Evolutionary conservation across 2,888 invertebrate genomes (phyloP).

Genomic region (Diarsia brunnea): DNA sequence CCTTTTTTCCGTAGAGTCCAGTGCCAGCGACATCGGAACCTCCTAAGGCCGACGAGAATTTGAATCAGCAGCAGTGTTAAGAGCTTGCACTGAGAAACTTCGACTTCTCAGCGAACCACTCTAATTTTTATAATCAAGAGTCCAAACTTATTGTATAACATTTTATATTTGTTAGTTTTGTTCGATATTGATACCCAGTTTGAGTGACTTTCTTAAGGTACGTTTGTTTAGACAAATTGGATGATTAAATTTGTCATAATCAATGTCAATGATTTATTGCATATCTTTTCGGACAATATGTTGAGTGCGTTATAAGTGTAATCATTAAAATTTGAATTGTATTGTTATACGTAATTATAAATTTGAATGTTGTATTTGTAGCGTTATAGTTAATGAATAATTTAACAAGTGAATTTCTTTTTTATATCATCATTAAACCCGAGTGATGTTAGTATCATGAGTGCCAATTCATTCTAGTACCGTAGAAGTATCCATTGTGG

Average conservation of each 20-base stretch:
- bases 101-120: constrained; percentile 69
- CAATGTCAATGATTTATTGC: constrained; percentile 78
- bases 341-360: constrained; percentile 65
- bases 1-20: constrained; percentile 92
- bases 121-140: constrained; percentile 78
- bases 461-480: constrained; percentile 77
- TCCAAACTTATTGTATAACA: constrained; percentile 81
- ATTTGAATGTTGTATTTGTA: constrained; percentile 70
- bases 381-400: constrained; percentile 66
- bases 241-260: constrained; percentile 60
- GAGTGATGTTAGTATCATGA: constrained; percentile 70
- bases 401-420: constrained; percentile 59
- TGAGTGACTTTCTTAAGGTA: constrained; percentile 72
- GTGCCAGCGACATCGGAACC: constrained; percentile 91
- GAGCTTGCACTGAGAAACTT: constrained; percentile 64
- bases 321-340: constrained; percentile 59
- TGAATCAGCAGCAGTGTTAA: constrained; percentile 93
- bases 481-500: constrained; percentile 50
- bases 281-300: constrained; percentile 81
- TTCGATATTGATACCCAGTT: constrained; percentile 75
- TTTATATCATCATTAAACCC: constrained; percentile 54
- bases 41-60: constrained; percentile 94
- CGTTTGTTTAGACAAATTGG: constrained; percentile 66
- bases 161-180: constrained; percentile 78
- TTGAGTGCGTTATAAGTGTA: constrained; percentile 67